These are phyloP conservation scores for Epistrophe eligans DNA, from an alignment of 2,888 invertebrate species.

Conservation along the genomic window DNA sequence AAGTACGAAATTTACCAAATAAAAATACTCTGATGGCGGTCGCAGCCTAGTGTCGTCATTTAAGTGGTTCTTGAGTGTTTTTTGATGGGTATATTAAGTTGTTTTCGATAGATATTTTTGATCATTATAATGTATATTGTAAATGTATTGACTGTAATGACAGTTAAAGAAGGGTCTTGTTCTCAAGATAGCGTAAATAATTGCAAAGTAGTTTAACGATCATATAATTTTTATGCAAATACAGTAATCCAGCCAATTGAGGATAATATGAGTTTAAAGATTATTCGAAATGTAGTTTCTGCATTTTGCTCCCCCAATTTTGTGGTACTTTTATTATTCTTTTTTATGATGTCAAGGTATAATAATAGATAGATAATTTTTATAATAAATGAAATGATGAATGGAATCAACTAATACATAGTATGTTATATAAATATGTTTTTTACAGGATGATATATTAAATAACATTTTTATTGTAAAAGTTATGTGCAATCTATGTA, in stretches of 20 bases:
- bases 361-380: no score
- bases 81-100: conserved; percentile 3
- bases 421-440: no score
- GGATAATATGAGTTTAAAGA: not conserved
- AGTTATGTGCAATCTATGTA: no score
- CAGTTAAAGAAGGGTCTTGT: conserved; percentile 1
- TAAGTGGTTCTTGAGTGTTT: conserved; percentile 39
- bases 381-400: no score
- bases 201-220: conserved; percentile 17
- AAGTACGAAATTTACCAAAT: conserved; percentile 12
- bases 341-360: no score
- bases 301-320: not conserved
- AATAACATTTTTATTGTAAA: no score
- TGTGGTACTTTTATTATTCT: not conserved
- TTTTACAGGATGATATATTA: no score
- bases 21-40: conserved; percentile 24
- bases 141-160: conserved; percentile 8
- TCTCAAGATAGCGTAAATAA: not conserved
- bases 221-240: not conserved
- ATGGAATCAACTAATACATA: no score
- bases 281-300: not conserved
- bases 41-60: conserved; percentile 17
- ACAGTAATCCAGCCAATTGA: not conserved
- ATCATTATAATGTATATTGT: not conserved
- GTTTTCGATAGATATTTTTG: not conserved